A percentile compares a stretch with the other conserved stretches of the same genome.
These are phyloP conservation scores for Phocides pigmalion DNA, from an alignment of 1,140 invertebrate species.

Conservation along the genomic window DNA sequence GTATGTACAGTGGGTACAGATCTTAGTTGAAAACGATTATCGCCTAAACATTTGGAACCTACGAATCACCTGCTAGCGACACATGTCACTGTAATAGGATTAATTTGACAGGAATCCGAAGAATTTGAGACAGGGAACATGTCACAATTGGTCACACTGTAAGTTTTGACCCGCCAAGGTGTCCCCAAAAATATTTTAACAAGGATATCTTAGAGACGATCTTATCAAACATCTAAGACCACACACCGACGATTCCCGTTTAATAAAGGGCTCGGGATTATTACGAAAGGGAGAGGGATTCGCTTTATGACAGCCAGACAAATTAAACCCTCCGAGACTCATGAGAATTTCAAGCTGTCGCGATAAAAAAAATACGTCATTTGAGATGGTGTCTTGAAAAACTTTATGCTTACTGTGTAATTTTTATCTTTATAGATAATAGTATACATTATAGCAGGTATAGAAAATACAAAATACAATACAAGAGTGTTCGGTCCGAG, in stretches of 20 bases:
- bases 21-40: constrained; percentile 41
- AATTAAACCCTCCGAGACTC: constrained; percentile 33
- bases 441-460: too few species aligned
- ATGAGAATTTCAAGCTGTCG: constrained; percentile 13
- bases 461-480: too few species aligned
- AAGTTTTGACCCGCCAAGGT: constrained; percentile 40
- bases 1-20: neutral
- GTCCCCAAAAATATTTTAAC: constrained; percentile 34
- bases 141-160: constrained; percentile 38
- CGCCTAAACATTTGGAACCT: constrained; percentile 36
- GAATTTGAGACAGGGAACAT: constrained; percentile 40
- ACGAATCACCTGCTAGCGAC: constrained; percentile 45
- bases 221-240: constrained; percentile 60
- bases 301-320: constrained; percentile 31
- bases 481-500: too few species aligned
- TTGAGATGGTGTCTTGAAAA: constrained; percentile 13
- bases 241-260: constrained; percentile 47
- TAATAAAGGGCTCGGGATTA: constrained; percentile 28
- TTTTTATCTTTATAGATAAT: neutral
- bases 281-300: constrained; percentile 27
- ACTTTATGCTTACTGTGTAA: constrained; percentile 26
- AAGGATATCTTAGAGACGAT: constrained; percentile 43
- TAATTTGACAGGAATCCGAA: constrained; percentile 50
- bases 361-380: constrained; percentile 29
- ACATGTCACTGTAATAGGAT: constrained; percentile 70